These are phyloP conservation scores for Lasioglossum figueresi DNA, from an alignment of 2,888 invertebrate species.

Conservation along the genomic window DNA sequence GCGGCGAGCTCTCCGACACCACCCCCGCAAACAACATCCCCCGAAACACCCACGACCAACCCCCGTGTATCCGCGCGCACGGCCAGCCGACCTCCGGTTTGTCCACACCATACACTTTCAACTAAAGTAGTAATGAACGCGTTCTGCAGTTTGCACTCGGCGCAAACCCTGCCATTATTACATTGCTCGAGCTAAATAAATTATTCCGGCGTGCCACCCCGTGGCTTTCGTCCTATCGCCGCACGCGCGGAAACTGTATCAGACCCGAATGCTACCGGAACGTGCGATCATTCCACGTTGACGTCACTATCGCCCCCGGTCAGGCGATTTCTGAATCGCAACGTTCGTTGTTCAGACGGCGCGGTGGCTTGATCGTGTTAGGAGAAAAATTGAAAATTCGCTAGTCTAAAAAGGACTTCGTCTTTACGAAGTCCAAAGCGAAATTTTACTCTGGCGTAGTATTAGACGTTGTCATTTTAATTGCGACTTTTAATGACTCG, in stretches of 20 bases:
- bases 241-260: conserved; percentile 27
- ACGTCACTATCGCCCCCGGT: background rate
- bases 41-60: background rate
- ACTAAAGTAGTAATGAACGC: conserved; percentile 75
- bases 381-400: background rate
- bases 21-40: background rate
- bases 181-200: conserved; percentile 79
- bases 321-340: background rate
- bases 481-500: background rate
- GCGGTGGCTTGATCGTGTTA: too few species aligned
- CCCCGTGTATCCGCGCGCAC: conserved; percentile 26
- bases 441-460: background rate
- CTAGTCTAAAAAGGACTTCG: too few species aligned
- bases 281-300: conserved; percentile 16
- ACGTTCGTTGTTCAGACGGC: background rate
- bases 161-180: conserved; percentile 73
- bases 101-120: conserved; percentile 62
- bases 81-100: conserved; percentile 34
- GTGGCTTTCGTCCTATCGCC: conserved; percentile 54
- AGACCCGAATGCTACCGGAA: conserved; percentile 8
- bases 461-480: background rate
- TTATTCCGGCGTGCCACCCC: conserved; percentile 70
- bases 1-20: conserved; percentile 6
- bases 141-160: conserved; percentile 71
- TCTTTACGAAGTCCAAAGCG: too few species aligned